Conservation (phyloP, 1,140 invertebrate genomes). For the Lucilia sericata region DNA sequence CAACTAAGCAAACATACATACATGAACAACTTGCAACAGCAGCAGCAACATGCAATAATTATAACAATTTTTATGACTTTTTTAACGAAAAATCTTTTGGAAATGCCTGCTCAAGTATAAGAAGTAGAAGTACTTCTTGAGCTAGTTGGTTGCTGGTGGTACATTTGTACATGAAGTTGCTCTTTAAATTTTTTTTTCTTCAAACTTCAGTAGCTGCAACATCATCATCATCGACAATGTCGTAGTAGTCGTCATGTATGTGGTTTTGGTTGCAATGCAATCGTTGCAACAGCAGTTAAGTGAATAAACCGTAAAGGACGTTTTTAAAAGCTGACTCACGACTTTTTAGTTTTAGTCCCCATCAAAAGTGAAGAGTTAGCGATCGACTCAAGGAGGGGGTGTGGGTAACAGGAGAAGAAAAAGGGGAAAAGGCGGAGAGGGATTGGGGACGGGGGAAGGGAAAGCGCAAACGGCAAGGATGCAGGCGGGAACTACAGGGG, state of each 20-base stretch:
- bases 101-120: background rate
- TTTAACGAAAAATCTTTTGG: constrained; percentile 2
- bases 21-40: background rate
- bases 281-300: background rate
- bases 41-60: constrained; percentile 30
- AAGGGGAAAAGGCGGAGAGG: too few relatives aligned
- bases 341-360: constrained; percentile 4
- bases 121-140: background rate
- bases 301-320: constrained; percentile 22
- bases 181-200: background rate
- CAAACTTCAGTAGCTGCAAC: background rate
- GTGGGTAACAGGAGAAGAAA: constrained; percentile 39
- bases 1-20: background rate
- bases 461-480: too few relatives aligned
- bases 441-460: too few relatives aligned
- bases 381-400: background rate
- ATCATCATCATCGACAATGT: too few relatives aligned
- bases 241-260: background rate
- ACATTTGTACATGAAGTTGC: background rate
- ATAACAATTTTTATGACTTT: constrained; percentile 43
- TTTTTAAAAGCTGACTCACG: constrained; percentile 34
- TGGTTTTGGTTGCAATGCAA: background rate
- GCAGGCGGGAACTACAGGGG: too few relatives aligned
- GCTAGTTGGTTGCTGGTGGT: background rate
- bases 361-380: background rate